Percentiles rank a stretch among this genome's conserved stretches.
Conservation (phyloP, 2,113 vertebrate species). For the Anas platyrhynchos region DNA sequence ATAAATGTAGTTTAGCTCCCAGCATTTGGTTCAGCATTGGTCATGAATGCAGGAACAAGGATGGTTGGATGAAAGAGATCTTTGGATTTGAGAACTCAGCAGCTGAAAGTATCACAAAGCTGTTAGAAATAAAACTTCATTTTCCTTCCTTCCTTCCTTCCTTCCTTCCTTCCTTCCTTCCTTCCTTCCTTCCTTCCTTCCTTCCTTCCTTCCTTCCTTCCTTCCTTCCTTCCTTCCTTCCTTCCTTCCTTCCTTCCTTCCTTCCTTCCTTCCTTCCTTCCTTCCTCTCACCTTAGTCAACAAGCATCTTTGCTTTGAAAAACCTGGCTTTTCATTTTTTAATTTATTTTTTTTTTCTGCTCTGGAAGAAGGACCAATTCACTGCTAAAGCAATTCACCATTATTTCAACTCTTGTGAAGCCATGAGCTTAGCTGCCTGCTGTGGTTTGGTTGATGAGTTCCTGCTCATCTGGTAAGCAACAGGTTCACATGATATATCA, state of each 20-base stretch:
- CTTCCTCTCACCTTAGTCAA: not conserved
- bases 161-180: too few species aligned
- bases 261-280: too few species aligned
- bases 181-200: too few species aligned
- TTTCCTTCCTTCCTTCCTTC: too few species aligned
- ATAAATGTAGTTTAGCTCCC: slow-evolving; percentile 24
- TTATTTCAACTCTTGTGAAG: accelerated
- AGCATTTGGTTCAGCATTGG: not conserved
- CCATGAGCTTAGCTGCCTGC: not conserved
- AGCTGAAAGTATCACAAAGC: not conserved
- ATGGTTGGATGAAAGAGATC: not conserved
- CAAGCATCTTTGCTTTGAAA: not conserved
- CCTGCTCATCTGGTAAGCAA: not conserved
- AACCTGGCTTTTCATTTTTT: not conserved
- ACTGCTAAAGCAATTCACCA: not conserved
- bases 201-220: too few species aligned
- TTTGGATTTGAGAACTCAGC: not conserved
- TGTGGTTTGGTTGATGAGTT: not conserved
- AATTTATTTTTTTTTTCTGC: not conserved
- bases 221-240: too few species aligned
- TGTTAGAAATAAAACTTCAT: not conserved
- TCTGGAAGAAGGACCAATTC: not conserved
- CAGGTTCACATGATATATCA: too few species aligned
- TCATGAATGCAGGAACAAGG: not conserved
- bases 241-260: too few species aligned